Evolutionary conservation across 2,888 invertebrate species (phyloP).

Genomic region (Stenoptilia bipunctidactyla): DNA sequence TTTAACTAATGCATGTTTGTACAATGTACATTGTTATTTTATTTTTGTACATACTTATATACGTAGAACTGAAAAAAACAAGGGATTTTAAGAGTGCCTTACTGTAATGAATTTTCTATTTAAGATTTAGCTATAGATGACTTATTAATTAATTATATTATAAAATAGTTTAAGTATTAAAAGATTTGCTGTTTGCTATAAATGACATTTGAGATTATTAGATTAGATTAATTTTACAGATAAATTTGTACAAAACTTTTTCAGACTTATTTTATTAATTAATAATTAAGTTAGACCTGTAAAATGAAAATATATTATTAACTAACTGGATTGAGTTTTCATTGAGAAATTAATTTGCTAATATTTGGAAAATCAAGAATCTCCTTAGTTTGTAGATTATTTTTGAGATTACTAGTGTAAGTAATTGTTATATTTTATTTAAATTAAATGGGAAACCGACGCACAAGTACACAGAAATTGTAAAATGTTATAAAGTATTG

Average conservation of each 20-base stretch:
- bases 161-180: background rate
- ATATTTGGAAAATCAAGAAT: slow-evolving; percentile 27
- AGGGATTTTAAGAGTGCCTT: slow-evolving; percentile 34
- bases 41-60: slow-evolving; percentile 11
- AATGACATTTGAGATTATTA: slow-evolving; percentile 52
- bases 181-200: slow-evolving; percentile 8
- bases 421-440: slow-evolving; percentile 53
- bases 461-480: slow-evolving; percentile 45
- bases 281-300: slow-evolving; percentile 17
- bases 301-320: slow-evolving; percentile 19
- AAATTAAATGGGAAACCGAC: slow-evolving; percentile 32
- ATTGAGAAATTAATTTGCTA: slow-evolving; percentile 22
- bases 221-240: slow-evolving; percentile 21
- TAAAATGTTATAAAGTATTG: slow-evolving; percentile 66
- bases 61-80: slow-evolving; percentile 20
- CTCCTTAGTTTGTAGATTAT: slow-evolving; percentile 45
- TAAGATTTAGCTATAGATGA: too few relatives aligned
- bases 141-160: background rate
- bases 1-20: slow-evolving; percentile 6
- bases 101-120: slow-evolving; percentile 2
- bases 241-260: slow-evolving; percentile 38
- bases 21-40: slow-evolving; percentile 4
- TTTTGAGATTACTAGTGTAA: slow-evolving; percentile 61
- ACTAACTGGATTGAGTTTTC: slow-evolving; percentile 23
- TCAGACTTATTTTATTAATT: slow-evolving; percentile 39